Percentiles rank a stretch among this genome's conserved stretches.
phyloP scores from a whole-genome alignment of 2,797 vertebrate species.

The Phataginus tricuspis region DNA sequence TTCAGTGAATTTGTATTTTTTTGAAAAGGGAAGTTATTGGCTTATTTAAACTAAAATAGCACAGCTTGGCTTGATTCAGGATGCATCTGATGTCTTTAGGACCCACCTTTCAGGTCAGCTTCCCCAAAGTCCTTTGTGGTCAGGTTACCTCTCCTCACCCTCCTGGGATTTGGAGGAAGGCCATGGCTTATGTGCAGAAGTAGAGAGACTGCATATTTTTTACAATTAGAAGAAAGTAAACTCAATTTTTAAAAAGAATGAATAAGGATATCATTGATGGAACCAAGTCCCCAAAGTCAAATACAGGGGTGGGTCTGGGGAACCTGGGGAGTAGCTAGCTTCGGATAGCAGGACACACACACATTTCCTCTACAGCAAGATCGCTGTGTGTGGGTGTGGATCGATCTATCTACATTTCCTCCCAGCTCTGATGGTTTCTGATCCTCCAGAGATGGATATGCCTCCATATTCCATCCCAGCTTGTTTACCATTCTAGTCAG shows the following conservation, averaged over 20 bases:
- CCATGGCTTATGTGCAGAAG: neutral
- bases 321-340: neutral
- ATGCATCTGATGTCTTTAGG: neutral
- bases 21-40: neutral
- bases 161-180: neutral
- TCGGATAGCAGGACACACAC: neutral
- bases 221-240: neutral
- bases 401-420: neutral
- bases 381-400: neutral
- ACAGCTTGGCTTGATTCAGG: neutral
- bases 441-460: neutral
- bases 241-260: neutral
- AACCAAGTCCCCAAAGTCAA: neutral
- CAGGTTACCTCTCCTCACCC: fast-evolving
- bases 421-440: neutral
- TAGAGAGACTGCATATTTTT: neutral
- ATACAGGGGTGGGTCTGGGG: neutral
- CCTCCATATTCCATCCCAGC: neutral
- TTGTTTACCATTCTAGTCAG: neutral
- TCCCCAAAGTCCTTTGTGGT: neutral
- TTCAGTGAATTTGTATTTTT: neutral
- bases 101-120: neutral
- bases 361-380: neutral
- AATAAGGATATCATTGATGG: neutral
- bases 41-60: neutral